Evolutionary conservation across 2,888 invertebrate genomes (phyloP), one percentile per base, ranked within the genome.

Genomic region (Sphaerophoria rueppellii): DNA sequence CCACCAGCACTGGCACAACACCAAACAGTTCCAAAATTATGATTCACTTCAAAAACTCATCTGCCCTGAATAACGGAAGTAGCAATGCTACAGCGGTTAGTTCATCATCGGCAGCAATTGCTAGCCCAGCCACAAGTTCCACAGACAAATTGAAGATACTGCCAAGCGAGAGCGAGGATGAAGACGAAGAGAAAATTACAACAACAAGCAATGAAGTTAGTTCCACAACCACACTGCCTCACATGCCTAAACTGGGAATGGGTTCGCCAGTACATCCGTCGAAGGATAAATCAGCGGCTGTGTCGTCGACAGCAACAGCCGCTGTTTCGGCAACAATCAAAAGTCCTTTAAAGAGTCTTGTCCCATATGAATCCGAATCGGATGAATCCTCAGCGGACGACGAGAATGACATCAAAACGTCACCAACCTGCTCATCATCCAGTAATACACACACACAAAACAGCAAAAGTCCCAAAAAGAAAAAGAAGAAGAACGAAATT

Each of bases 301-400:
- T 80, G 54, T 73, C 86, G 43, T 67, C 83, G 24, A 35, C 72
- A 7, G 48, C 50, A 11, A 57, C 52, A 4, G 54, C 52, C 24
- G 50, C 72, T 7, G 46, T 40, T 14, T 58, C 57, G 2, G 50
- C 52, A 14, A 24, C 69, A 46, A 57, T 88, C 40, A 88, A 88
- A 43, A 89, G 88, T 82, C 88, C 88, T 37, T 82, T 89, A 1
- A 91, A 90, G 82, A 91, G 91, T 78, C 91, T 94, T 72, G 94
- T 94, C 75, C 94, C 94, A 32, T 94, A 94, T 88, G 94, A 94
- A 88, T 93, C 93, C 0, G 94, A 94, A 88, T 94, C 94, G 0
- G 94, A 90, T 43, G 91, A 91, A 77, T 88, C 76, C 0, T 65
- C 75, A 9, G 87, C 88, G 9, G 72, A 72, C 1, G 87, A 87